Evolutionary conservation across 1,140 invertebrate species (phyloP).

Genomic region (Penaeus indicus): DNA sequence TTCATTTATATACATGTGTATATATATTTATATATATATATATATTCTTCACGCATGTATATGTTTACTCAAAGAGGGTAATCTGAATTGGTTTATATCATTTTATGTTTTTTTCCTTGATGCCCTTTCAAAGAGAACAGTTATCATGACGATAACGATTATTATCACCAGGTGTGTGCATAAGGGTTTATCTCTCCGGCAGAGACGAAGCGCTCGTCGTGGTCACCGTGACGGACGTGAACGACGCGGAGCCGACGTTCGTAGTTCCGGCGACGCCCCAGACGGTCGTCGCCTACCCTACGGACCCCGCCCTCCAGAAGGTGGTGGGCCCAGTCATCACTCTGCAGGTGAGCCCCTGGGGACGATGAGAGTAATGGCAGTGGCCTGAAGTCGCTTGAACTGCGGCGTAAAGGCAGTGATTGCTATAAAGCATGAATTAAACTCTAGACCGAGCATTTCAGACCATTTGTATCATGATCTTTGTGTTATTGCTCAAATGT

Average conservation of each 20-base stretch:
- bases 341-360: constrained; percentile 22
- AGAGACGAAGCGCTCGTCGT: constrained; percentile 49
- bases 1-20: no score
- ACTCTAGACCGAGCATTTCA: no score
- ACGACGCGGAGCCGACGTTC: constrained; percentile 48
- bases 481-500: no score
- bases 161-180: no score
- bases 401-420: neutral
- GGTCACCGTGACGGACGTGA: constrained; percentile 33
- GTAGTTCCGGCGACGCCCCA: neutral
- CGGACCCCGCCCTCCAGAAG: constrained; percentile 40
- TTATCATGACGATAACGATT: neutral
- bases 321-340: constrained; percentile 58
- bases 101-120: neutral
- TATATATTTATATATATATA: no score
- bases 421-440: neutral
- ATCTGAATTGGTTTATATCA: neutral
- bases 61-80: neutral
- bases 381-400: neutral
- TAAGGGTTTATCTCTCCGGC: neutral
- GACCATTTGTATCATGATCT: no score
- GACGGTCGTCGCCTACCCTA: constrained; percentile 43
- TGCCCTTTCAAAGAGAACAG: neutral
- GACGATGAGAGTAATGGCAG: neutral
- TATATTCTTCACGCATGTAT: no score